These are phyloP conservation scores for Adelognathus sp. DNA, from an alignment of 2,888 invertebrate genomes.

Conservation along the genomic window DNA sequence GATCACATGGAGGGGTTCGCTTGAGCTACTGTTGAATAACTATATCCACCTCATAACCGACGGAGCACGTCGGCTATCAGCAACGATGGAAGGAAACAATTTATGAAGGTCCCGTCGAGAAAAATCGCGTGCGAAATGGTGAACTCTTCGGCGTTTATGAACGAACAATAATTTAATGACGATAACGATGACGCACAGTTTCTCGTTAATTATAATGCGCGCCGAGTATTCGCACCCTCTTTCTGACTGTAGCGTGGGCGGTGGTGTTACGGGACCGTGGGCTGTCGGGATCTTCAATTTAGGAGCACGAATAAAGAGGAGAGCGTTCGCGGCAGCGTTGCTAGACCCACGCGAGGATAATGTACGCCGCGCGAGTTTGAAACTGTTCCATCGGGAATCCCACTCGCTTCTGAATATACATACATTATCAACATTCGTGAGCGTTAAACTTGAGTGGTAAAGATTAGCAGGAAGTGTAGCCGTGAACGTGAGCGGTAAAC, in stretches of 20 bases:
- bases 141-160: neutral
- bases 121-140: neutral
- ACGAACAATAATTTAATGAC: slow-evolving; percentile 28
- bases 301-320: slow-evolving; percentile 41
- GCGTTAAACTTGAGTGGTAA: no score
- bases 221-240: slow-evolving; percentile 31
- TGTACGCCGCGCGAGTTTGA: slow-evolving; percentile 47
- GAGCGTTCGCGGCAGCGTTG: slow-evolving; percentile 13
- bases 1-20: no score
- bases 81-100: neutral
- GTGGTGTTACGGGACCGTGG: slow-evolving; percentile 18
- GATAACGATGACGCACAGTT: slow-evolving; percentile 33
- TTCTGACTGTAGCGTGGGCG: neutral
- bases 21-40: neutral
- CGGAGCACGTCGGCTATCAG: neutral
- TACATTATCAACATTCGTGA: no score
- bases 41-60: neutral
- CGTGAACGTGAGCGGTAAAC: no score
- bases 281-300: slow-evolving; percentile 42
- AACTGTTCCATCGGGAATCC: slow-evolving; percentile 53
- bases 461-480: no score
- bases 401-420: slow-evolving; percentile 1
- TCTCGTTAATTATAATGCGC: slow-evolving; percentile 34
- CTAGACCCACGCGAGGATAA: slow-evolving; percentile 26
- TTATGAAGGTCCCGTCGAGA: neutral